Evolutionary conservation across 2,797 vertebrate species (phyloP).

Genomic region (Poecile montanus): DNA sequence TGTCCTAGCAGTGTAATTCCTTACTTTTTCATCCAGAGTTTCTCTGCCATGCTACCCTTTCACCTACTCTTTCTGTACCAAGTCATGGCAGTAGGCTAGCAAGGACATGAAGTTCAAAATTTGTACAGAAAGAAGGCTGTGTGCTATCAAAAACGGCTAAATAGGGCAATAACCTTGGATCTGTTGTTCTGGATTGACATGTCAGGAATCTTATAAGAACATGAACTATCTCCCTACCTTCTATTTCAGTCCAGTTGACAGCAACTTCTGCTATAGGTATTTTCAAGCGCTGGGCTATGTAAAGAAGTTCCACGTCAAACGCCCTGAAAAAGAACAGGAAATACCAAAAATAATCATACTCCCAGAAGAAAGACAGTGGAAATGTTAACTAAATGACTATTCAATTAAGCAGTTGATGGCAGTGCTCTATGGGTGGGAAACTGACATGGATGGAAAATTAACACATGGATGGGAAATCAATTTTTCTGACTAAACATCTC

Average conservation of each 20-base stretch:
- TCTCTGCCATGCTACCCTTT: neutral
- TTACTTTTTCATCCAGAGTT: neutral
- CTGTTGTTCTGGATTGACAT: neutral
- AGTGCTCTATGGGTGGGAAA: neutral
- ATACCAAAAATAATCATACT: conserved; percentile 39
- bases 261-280: conserved; percentile 96
- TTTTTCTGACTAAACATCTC: neutral
- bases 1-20: neutral
- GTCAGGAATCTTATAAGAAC: neutral
- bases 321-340: conserved; percentile 84
- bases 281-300: conserved; percentile 90
- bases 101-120: neutral
- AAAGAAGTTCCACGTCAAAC: conserved; percentile 96
- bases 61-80: neutral
- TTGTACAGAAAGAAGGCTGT: neutral
- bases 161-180: neutral
- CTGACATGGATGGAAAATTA: neutral
- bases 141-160: neutral
- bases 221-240: conserved; percentile 80
- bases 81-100: neutral
- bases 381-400: conserved; percentile 23
- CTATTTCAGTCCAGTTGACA: conserved; percentile 99
- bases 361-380: conserved; percentile 12
- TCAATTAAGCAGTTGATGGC: neutral
- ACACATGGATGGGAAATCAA: neutral